These are phyloP conservation scores for Periphyllus acericola DNA, from an alignment of 2,888 invertebrate genomes.

Conservation along the genomic window DNA sequence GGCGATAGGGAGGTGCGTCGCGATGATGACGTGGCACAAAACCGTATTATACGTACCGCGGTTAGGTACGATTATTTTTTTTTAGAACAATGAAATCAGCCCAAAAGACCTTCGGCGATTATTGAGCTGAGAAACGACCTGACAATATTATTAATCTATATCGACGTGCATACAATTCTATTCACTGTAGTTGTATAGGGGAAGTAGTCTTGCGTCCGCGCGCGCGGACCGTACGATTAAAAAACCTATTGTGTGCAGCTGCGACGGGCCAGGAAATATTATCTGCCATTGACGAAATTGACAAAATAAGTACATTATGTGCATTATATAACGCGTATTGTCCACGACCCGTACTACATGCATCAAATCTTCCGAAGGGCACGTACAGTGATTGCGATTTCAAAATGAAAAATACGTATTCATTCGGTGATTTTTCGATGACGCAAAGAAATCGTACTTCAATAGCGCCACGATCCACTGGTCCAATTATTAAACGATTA, in stretches of 20 bases:
- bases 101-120: constrained; percentile 34
- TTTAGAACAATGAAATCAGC: constrained; percentile 28
- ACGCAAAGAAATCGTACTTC: neutral
- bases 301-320: neutral
- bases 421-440: constrained; percentile 7
- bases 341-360: neutral
- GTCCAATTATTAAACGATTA: neutral
- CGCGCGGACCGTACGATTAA: neutral
- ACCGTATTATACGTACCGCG: neutral
- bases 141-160: constrained; percentile 1
- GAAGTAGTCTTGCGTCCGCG: neutral
- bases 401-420: neutral
- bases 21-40: neutral
- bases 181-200: neutral
- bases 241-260: constrained; percentile 14
- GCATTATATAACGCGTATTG: neutral
- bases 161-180: neutral
- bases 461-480: neutral
- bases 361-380: constrained; percentile 22
- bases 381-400: constrained; percentile 10
- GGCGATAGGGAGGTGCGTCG: neutral
- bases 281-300: neutral
- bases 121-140: neutral
- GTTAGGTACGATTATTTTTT: neutral
- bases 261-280: constrained; percentile 6